Conservation (phyloP, 1,140 invertebrate species). For the Homarus americanus region DNA sequence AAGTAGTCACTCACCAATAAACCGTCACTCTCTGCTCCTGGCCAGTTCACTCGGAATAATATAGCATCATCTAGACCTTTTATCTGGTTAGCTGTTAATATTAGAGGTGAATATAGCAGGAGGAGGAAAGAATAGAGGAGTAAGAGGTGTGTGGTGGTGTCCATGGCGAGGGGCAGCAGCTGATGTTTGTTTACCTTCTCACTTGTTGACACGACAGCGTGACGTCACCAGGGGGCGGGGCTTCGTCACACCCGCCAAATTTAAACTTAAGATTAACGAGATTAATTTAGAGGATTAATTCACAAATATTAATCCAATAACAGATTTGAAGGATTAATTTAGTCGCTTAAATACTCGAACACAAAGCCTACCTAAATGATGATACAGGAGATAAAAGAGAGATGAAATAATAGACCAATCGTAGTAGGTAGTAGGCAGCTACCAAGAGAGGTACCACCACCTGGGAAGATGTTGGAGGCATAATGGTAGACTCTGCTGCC, state of each 20-base stretch:
- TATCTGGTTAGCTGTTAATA: constrained; percentile 78
- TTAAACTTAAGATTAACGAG: not conserved
- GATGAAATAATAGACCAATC: too few species aligned
- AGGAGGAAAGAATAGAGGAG: too few species aligned
- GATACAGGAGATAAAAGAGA: too few species aligned
- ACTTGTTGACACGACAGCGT: constrained; percentile 10
- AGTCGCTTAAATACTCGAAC: too few species aligned
- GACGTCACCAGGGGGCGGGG: not conserved
- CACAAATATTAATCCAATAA: too few species aligned
- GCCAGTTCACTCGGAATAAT: constrained; percentile 89
- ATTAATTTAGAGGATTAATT: too few species aligned
- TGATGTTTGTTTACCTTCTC: not conserved
- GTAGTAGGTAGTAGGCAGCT: too few species aligned
- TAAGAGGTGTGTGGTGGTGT: not conserved
- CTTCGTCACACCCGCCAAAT: not conserved
- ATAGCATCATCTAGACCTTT: constrained; percentile 90
- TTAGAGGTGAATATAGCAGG: not conserved
- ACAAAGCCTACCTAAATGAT: too few species aligned
- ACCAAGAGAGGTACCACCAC: too few species aligned
- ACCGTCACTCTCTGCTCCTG: constrained; percentile 80
- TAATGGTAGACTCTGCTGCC: too few species aligned
- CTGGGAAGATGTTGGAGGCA: too few species aligned
- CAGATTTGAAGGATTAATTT: too few species aligned
- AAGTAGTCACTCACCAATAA: constrained; percentile 20
- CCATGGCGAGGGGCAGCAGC: not conserved